Evolutionary conservation across 2,113 vertebrate species (phyloP), one percentile per base, ranked within the genome.

Genomic region (Carassius gibelio): DNA sequence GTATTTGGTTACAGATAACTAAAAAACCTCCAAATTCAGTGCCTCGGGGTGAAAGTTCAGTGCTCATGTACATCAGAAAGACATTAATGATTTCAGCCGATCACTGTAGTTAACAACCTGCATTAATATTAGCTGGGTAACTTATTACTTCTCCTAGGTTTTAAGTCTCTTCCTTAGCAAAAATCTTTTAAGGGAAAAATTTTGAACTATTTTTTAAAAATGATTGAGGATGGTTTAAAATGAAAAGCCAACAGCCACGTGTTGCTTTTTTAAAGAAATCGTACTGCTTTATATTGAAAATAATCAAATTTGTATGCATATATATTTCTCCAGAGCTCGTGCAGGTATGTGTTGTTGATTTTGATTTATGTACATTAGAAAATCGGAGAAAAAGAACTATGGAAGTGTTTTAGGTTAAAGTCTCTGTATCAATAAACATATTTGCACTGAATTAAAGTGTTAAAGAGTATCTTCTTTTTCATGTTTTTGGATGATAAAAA

Each of bases 361-460:
- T 66, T 66, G 45, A 69, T 66, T 66, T 17, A 11, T 3, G 5
- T 8, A 19, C 50, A 34, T 38, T 78, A 34, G 8, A 66, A 52
- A 15, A 52, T 52, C 50, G 5, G 13, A 52, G 50, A 52, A 48
- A 81, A 81, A 1, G 1, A 30, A 50, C 42, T 50, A 79, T 79
- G 76, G 30, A 80, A 23, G 4, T 79, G 19, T 61, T 26, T 66
- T 23, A 55, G 75, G 55, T 23, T 62, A 21, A 66, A 21, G 15
- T 68, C 21, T 52, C 45, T 69, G 45, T 52, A 52, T 50, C 26
- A 81, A 68, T 81, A 81, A 81, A 81, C 55, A 30, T 69, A 81
- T 81, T 81, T 81, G 42, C 62, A 81, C 62, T 81, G 8, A 69
- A 52, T 10, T 80, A 1, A 52, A 66, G 38, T 48, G 75, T 78